Evolutionary conservation across 2,113 vertebrate species (phyloP).

Genomic region (Xerus inauris): DNA sequence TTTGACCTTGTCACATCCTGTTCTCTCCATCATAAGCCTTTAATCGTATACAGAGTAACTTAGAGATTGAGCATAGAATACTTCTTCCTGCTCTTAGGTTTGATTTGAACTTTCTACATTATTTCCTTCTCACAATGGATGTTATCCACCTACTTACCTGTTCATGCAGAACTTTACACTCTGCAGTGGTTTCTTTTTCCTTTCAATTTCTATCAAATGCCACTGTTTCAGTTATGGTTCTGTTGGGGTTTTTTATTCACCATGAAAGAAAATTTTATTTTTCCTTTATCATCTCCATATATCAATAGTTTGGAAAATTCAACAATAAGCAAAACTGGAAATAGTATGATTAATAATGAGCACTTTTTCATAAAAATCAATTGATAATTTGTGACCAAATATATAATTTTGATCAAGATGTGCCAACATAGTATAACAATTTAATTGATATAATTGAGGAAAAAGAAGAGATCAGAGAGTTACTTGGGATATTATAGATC

Average conservation of each 20-base stretch:
- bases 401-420: neutral
- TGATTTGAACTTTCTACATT: neutral
- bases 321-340: neutral
- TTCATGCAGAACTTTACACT: neutral
- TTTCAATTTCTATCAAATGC: neutral
- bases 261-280: neutral
- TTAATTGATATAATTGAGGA: neutral
- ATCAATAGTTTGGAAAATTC: neutral
- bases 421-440: neutral
- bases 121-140: neutral
- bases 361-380: neutral
- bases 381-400: neutral
- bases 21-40: neutral
- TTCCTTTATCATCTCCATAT: neutral
- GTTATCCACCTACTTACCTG: neutral
- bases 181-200: neutral
- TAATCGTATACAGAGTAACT: neutral
- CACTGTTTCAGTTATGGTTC: neutral
- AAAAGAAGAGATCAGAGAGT: neutral
- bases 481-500: neutral
- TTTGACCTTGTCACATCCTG: neutral
- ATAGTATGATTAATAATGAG: neutral
- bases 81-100: neutral
- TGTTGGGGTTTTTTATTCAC: neutral
- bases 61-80: neutral